A percentile compares a stretch with the other conserved stretches of the same genome.
These are phyloP conservation scores for Pseudomyrmex cubaensis DNA, from an alignment of 1,140 invertebrate genomes.

Conservation along the genomic window DNA sequence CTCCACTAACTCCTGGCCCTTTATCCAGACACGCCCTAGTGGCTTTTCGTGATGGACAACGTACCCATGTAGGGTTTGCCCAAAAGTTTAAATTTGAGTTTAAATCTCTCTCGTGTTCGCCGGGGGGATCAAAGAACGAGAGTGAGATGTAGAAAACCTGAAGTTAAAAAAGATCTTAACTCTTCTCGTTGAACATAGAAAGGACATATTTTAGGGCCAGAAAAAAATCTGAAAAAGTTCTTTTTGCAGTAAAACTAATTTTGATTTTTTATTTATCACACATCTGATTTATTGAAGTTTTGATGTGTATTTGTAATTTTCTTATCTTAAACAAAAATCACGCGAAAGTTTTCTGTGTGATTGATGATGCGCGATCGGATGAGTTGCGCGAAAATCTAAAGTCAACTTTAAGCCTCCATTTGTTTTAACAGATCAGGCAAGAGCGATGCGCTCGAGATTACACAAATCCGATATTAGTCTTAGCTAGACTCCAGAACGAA, in stretches of 20 bases:
- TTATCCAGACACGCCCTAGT: slow-evolving; percentile 52
- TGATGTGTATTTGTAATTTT: background rate
- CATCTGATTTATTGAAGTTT: no score
- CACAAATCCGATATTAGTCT: slow-evolving; percentile 52
- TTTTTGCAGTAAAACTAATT: background rate
- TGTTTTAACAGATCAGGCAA: slow-evolving; percentile 44
- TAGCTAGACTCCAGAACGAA: slow-evolving; percentile 7
- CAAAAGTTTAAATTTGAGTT: slow-evolving; percentile 58
- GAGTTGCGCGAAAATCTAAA: slow-evolving; percentile 37
- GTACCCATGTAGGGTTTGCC: slow-evolving; percentile 48
- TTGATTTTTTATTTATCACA: background rate
- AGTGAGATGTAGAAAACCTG: slow-evolving; percentile 9
- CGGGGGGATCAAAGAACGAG: slow-evolving; percentile 32
- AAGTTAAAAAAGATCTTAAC: slow-evolving; percentile 46
- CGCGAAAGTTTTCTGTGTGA: background rate
- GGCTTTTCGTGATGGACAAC: slow-evolving; percentile 55
- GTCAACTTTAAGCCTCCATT: slow-evolving; percentile 50
- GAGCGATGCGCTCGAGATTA: slow-evolving; percentile 41
- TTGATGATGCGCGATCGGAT: background rate
- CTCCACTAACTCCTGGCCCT: slow-evolving; percentile 21
- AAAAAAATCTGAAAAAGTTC: background rate
- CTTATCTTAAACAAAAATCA: slow-evolving; percentile 17
- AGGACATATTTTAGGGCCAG: background rate
- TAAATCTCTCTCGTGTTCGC: slow-evolving; percentile 37
- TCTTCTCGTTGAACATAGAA: slow-evolving; percentile 4